Percentiles rank a stretch among this genome's conserved stretches.
These are phyloP conservation scores for Mycalesis mineus DNA, from an alignment of 2,888 invertebrate species.

Conservation along the genomic window DNA sequence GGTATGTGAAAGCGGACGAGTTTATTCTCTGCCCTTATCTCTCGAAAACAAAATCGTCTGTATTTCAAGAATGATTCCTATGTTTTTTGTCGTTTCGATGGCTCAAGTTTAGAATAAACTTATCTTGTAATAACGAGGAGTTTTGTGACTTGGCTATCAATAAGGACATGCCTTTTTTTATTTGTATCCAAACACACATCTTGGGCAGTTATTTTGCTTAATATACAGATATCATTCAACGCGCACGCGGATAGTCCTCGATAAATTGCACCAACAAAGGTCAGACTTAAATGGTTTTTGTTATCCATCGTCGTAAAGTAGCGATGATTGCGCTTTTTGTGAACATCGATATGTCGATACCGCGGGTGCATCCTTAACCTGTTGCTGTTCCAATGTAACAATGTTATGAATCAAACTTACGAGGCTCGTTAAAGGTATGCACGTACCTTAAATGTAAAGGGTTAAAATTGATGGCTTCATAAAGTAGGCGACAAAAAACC, in stretches of 20 bases:
- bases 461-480: constrained; percentile 1
- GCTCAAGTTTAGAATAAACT: too few species aligned
- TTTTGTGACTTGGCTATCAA: too few species aligned
- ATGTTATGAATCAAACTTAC: constrained; percentile 19
- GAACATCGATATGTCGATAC: constrained; percentile 12
- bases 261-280: constrained; percentile 21
- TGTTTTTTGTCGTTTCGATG: too few species aligned
- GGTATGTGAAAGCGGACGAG: too few species aligned
- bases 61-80: too few species aligned
- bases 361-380: constrained; percentile 3
- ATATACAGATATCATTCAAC: neutral
- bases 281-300: constrained; percentile 21
- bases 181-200: too few species aligned
- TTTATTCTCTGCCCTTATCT: too few species aligned
- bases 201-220: too few species aligned
- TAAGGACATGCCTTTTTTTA: too few species aligned
- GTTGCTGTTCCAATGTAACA: constrained; percentile 5
- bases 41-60: too few species aligned
- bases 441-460: neutral
- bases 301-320: constrained; percentile 18
- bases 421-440: constrained; percentile 16
- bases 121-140: too few species aligned
- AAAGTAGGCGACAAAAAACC: neutral
- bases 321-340: constrained; percentile 19
- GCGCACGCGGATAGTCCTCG: constrained; percentile 2